phyloP scores from a whole-genome alignment of 2,797 vertebrate genomes.

The Florisuga fusca region DNA sequence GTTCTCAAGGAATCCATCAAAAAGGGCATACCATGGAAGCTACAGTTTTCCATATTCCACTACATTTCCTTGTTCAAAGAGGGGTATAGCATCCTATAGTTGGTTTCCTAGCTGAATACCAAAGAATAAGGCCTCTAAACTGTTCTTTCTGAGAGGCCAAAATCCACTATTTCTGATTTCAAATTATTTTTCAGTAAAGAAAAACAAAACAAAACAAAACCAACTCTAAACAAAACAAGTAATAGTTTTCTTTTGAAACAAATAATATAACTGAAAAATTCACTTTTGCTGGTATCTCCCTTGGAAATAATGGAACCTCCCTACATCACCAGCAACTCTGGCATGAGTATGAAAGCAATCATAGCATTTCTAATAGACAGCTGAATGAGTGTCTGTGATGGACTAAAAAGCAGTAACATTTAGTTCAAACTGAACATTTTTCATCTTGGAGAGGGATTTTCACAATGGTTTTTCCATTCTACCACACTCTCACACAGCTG shows the following conservation, averaged over 20 bases:
- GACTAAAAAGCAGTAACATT: not conserved
- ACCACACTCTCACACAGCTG: not conserved
- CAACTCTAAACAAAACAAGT: not conserved
- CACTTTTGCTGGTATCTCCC: not conserved
- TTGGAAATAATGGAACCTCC: not conserved
- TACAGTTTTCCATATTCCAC: not conserved
- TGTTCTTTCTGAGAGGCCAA: not conserved
- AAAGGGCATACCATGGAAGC: not conserved
- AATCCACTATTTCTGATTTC: fast-evolving
- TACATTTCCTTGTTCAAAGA: not conserved
- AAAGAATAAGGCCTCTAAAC: not conserved
- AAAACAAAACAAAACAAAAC: no score
- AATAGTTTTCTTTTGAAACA: not conserved
- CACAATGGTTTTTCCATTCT: not conserved
- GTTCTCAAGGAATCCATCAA: not conserved
- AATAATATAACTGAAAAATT: not conserved
- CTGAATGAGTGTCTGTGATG: not conserved
- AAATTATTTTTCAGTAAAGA: not conserved
- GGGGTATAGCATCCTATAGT: not conserved
- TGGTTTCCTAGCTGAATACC: not conserved
- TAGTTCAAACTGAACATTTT: not conserved
- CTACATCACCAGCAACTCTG: not conserved
- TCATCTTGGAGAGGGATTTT: not conserved
- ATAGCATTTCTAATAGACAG: not conserved
- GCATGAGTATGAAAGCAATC: not conserved